Conservation (phyloP, 1,140 invertebrate species). For the Pseudomyrmex gracilis region DNA sequence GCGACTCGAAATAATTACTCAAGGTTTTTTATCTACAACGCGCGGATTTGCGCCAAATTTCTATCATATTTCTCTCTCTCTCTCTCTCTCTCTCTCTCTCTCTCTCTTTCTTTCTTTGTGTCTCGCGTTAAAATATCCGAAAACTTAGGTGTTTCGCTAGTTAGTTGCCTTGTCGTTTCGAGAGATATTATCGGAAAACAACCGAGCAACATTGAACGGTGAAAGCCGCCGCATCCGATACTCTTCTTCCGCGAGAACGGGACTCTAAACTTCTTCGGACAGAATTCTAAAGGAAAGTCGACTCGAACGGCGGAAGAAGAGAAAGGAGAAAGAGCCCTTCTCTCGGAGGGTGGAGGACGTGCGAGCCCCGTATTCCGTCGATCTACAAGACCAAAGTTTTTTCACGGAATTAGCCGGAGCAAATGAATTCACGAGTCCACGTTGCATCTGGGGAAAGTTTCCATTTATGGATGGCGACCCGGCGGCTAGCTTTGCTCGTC, state of each 20-base stretch:
- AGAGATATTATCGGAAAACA: slow-evolving; percentile 36
- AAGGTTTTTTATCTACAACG: not conserved
- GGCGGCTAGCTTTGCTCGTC: slow-evolving; percentile 2
- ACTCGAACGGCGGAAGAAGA: slow-evolving; percentile 39
- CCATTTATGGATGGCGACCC: slow-evolving; percentile 34
- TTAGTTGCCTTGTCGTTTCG: slow-evolving; percentile 14
- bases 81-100: not conserved
- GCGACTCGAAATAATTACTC: not conserved
- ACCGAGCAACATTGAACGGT: slow-evolving; percentile 39
- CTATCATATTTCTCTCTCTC: too few relatives aligned
- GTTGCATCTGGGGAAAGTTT: slow-evolving; percentile 47
- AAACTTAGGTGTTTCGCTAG: slow-evolving; percentile 31
- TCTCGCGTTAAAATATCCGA: not conserved
- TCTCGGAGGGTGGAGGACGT: slow-evolving; percentile 8
- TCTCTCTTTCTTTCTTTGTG: not conserved
- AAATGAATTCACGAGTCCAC: slow-evolving; percentile 48
- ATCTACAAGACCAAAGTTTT: slow-evolving; percentile 52
- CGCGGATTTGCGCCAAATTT: too few relatives aligned
- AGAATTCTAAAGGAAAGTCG: slow-evolving; percentile 45
- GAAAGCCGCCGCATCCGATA: slow-evolving; percentile 13
- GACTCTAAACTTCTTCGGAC: slow-evolving; percentile 55
- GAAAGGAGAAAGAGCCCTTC: not conserved
- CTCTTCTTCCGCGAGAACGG: not conserved
- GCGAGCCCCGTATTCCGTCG: slow-evolving; percentile 7
- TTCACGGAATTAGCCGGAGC: slow-evolving; percentile 51